A percentile compares a stretch with the other conserved stretches of the same genome.
These are phyloP conservation scores for Rambutsinella grinnellia DNA, from an alignment of 2,888 invertebrate genomes.

Conservation along the genomic window DNA sequence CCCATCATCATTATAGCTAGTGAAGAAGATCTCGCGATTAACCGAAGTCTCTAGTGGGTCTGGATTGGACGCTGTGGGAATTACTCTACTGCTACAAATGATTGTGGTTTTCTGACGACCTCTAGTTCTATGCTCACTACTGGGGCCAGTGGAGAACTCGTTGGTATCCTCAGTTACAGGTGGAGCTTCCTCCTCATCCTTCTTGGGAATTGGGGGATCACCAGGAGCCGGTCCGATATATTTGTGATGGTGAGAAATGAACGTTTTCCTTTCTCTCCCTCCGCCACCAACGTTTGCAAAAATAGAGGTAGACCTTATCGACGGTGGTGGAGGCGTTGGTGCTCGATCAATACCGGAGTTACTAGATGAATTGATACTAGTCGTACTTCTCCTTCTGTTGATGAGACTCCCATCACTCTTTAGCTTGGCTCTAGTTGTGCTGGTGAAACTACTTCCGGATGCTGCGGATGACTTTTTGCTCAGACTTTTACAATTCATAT, in stretches of 20 bases:
- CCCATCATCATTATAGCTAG: background rate
- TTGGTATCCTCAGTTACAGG: background rate
- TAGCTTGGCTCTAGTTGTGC: conserved; percentile 18
- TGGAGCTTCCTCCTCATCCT: background rate
- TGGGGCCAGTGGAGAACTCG: background rate
- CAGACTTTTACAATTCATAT: conserved; percentile 50
- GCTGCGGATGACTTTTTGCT: conserved; percentile 33
- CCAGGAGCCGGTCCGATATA: conserved; percentile 19
- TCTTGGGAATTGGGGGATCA: background rate
- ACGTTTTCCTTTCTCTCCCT: conserved; percentile 31
- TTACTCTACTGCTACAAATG: background rate
- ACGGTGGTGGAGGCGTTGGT: conserved; percentile 37
- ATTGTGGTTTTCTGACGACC: background rate
- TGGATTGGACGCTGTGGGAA: background rate
- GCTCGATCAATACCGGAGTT: conserved; percentile 19
- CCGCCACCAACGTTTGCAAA: conserved; percentile 13
- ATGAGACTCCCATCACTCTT: conserved; percentile 11
- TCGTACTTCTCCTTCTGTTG: conserved; percentile 15
- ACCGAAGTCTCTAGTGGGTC: background rate
- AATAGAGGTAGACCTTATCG: conserved; percentile 19
- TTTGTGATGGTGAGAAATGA: conserved; percentile 27
- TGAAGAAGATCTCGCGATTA: background rate
- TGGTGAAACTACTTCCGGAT: conserved; percentile 34
- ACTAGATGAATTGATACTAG: background rate
- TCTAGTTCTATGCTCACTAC: background rate